These are phyloP conservation scores for Bursaphelenchus mucronatus DNA, from an alignment of 1,140 invertebrate genomes.

Conservation along the genomic window DNA sequence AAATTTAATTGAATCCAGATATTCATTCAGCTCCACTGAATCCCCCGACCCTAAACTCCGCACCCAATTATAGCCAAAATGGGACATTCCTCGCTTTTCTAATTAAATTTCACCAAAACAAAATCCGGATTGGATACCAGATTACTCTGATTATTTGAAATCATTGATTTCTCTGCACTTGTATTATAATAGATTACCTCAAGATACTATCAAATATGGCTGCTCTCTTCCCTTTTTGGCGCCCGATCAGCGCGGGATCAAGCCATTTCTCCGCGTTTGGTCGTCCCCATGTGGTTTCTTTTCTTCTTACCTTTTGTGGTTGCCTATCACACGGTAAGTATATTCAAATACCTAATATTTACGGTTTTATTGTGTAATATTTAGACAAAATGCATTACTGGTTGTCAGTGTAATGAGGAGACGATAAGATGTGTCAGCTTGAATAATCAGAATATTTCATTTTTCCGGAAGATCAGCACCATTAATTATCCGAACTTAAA, in stretches of 20 bases:
- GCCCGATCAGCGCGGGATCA: not conserved
- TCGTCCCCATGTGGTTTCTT: not conserved
- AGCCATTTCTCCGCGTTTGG: slow-evolving; percentile 7
- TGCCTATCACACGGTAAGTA: slow-evolving; percentile 17
- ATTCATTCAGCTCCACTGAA: too few relatives aligned
- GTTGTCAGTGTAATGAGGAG: slow-evolving; percentile 9
- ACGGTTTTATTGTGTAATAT: not conserved
- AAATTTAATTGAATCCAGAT: too few relatives aligned
- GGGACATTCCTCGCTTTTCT: too few relatives aligned
- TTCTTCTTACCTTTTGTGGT: not conserved
- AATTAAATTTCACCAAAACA: too few relatives aligned
- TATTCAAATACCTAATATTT: not conserved
- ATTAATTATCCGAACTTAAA: slow-evolving; percentile 5
- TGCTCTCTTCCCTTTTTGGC: not conserved
- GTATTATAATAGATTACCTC: too few relatives aligned
- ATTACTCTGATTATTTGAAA: too few relatives aligned
- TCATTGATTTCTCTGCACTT: too few relatives aligned
- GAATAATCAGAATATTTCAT: slow-evolving; percentile 6
- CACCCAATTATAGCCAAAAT: too few relatives aligned
- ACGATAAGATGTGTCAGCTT: slow-evolving; percentile 1
- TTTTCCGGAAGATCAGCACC: slow-evolving; percentile 1
- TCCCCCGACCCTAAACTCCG: too few relatives aligned
- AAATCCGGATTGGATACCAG: too few relatives aligned
- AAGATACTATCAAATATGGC: not conserved
- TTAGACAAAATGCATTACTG: slow-evolving; percentile 11